Percentiles rank a stretch among this genome's conserved stretches.
These are phyloP conservation scores for Elmis aenea DNA, from an alignment of 2,888 invertebrate species.

Conservation along the genomic window DNA sequence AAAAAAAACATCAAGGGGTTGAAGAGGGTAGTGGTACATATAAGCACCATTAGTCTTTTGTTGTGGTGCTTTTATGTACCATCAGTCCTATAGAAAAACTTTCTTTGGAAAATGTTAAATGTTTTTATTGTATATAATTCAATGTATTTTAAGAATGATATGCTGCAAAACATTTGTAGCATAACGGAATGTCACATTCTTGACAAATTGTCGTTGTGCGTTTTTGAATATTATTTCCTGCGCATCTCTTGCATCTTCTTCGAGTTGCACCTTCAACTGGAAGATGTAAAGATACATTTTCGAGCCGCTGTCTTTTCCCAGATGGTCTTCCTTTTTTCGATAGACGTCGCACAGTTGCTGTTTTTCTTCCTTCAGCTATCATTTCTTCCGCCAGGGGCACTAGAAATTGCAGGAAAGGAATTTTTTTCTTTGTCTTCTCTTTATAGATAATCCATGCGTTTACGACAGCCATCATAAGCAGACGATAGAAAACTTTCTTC, in stretches of 20 bases:
- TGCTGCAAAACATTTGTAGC: conserved; percentile 4
- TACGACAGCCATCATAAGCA: conserved; percentile 27
- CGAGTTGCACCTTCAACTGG: conserved; percentile 3
- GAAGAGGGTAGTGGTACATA: too few species aligned
- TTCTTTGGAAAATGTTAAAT: too few species aligned
- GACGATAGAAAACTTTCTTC: conserved; percentile 30
- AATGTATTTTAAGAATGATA: too few species aligned
- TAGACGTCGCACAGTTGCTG: conserved; percentile 1
- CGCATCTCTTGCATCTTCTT: conserved; percentile 11
- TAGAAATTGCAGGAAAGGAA: conserved; percentile 7
- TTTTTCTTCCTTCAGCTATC: conserved; percentile 1
- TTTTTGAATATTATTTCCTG: conserved; percentile 14
- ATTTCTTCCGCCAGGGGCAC: conserved; percentile 6
- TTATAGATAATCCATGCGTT: conserved; percentile 27
- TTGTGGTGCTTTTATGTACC: too few species aligned
- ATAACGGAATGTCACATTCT: conserved; percentile 14
- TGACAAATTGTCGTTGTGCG: conserved; percentile 17
- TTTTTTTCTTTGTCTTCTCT: conserved; percentile 14
- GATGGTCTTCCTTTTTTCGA: conserved; percentile 5
- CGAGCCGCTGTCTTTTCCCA: conserved; percentile 5
- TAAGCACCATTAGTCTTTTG: too few species aligned
- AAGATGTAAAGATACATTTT: conserved; percentile 10
- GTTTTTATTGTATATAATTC: too few species aligned
- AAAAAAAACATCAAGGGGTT: too few species aligned
- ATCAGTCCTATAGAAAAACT: too few species aligned